Base-by-base conservation (phyloP, 2,797 vertebrate genomes). In the Rhincodon typus region DNA sequence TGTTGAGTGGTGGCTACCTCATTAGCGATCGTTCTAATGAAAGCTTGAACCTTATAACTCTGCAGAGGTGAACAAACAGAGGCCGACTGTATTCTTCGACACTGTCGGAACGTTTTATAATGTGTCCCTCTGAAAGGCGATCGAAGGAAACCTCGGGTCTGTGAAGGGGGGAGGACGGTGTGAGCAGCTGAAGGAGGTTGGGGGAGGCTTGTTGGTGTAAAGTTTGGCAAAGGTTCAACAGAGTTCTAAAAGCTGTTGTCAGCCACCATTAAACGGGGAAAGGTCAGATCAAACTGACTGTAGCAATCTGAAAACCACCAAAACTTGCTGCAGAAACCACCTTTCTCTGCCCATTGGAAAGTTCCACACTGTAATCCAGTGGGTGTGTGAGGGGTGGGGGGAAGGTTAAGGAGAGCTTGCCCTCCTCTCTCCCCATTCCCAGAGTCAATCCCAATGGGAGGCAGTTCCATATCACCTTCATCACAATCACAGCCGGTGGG, bases 1-100 rank as follows among this genome's bases (percentile, higher is more conserved):
- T 67, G 84, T 91, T 1, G 30, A 95, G 4, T 2, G 53, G 53
- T 6, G 4, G 38, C 0, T 34, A 77, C 67, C 94, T 95, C 94
- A n/a, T 95, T 96, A 96, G 67, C 96, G 42, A 95, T 10, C 34
- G 13, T 72, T 23, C 1, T 34, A 15, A 0, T 62, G 95, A 50
- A 96, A 0, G n/a, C 4, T 62, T 96, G 96, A 96, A 95, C 70
- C 96, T 0, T 23, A 57, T 57, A 95, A 67, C 21, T 82, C 62
- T 21, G 53, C 62, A 13, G 30, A 62, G 87, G 30, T n/a, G 87
- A 90, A 57, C 62, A 53, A n/a, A 90, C 30, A 34, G 15, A n/a
- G 8, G 27, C 13, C 0, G 15, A 12, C 62, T 30, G 62, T 57
- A 90, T 62, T 90, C n/a, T 34, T 21, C 57, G 15, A n/a, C 30